Evolutionary conservation across 2,113 vertebrate species (phyloP).

Genomic region (Rhinogobius similis): DNA sequence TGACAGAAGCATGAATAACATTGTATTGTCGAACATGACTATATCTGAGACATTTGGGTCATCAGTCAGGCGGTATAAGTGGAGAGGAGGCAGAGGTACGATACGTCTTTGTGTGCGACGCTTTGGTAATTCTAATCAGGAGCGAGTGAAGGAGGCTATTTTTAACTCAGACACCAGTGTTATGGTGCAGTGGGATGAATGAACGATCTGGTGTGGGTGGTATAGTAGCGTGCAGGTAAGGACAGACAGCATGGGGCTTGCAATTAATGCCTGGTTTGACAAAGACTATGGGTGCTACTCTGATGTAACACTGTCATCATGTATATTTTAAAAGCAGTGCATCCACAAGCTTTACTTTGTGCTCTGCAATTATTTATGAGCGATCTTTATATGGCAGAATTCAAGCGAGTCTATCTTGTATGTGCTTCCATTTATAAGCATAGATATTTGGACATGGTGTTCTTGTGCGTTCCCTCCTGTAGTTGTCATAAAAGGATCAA

Average conservation of each 20-base stretch:
- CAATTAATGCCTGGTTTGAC: constrained; percentile 3
- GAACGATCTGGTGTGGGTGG: constrained; percentile 58
- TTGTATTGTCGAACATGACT: constrained; percentile 13
- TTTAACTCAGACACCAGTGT: constrained; percentile 69
- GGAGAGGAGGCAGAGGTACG: constrained; percentile 25
- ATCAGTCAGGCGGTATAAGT: constrained; percentile 24
- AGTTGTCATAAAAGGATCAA: constrained; percentile 36
- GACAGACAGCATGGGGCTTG: constrained; percentile 20
- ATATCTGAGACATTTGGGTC: constrained; percentile 7
- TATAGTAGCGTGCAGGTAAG: constrained; percentile 54
- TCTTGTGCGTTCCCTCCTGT: constrained; percentile 25
- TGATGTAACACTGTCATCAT: constrained; percentile 1
- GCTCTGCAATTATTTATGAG: constrained; percentile 34
- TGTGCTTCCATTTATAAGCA: constrained; percentile 47
- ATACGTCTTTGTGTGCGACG: constrained; percentile 53
- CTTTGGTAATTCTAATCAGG: constrained; percentile 64
- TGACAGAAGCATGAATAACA: constrained; percentile 31
- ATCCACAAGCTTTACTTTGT: neutral
- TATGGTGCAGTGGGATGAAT: constrained; percentile 73
- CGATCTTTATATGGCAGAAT: constrained; percentile 15
- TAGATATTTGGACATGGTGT: constrained; percentile 22
- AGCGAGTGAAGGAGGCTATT: constrained; percentile 63
- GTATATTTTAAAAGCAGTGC: neutral
- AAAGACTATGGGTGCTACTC: neutral
- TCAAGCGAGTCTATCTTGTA: constrained; percentile 10